Conservation (phyloP, 2,797 vertebrate species). For the Amniataba percoides region DNA sequence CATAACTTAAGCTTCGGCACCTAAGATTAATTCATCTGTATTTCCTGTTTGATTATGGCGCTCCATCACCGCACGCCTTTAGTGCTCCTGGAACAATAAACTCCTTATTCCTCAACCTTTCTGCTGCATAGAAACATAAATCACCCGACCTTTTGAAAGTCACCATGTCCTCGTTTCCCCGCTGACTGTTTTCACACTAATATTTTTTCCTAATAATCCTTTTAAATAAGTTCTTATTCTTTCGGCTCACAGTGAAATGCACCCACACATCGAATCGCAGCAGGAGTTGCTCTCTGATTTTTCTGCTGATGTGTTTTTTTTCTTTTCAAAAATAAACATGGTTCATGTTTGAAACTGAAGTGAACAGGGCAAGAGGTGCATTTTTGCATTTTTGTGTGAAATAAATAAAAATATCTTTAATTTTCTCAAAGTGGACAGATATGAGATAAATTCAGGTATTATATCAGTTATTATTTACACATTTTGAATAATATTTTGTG, state of each 20-base stretch:
- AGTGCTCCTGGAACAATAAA: constrained; percentile 19
- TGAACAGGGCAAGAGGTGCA: neutral
- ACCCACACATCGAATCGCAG: constrained; percentile 14
- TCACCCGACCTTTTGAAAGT: constrained; percentile 22
- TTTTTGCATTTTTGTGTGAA: neutral
- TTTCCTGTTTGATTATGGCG: constrained; percentile 29
- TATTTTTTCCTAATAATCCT: constrained; percentile 24
- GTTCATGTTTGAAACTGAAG: neutral
- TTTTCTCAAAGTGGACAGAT: neutral
- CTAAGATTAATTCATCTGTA: constrained; percentile 35
- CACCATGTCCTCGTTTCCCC: constrained; percentile 8
- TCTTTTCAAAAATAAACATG: constrained; percentile 9
- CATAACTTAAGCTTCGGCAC: constrained; percentile 35
- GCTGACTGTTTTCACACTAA: constrained; percentile 12
- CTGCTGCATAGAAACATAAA: constrained; percentile 18
- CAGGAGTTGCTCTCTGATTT: neutral
- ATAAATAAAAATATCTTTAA: neutral
- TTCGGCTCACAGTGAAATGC: neutral
- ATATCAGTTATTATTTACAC: neutral
- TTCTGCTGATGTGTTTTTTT: neutral
- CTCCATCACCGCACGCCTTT: constrained; percentile 6
- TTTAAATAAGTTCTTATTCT: constrained; percentile 11
- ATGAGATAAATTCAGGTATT: neutral
- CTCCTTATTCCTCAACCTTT: constrained; percentile 13
- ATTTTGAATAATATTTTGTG: neutral